A percentile compares a stretch with the other conserved stretches of the same genome.
Evolutionary conservation across 2,113 vertebrate species (phyloP).

Genomic region (Phylloscopus whistleri): DNA sequence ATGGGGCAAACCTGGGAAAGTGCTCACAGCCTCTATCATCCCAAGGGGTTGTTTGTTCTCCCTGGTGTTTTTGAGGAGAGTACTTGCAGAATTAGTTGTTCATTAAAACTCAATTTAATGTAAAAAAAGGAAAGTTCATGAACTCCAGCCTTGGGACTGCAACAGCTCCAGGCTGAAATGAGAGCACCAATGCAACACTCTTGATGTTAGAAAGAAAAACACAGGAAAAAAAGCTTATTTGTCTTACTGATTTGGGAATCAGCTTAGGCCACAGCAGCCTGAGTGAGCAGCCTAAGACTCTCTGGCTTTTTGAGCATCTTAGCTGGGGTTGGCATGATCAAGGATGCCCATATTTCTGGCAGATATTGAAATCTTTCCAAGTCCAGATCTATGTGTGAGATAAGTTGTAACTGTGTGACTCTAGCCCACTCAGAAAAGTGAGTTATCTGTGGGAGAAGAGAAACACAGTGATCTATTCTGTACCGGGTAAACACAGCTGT

Average conservation of each 20-base stretch:
- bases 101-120: background rate
- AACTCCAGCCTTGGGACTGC: background rate
- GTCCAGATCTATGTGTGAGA: constrained; percentile 26
- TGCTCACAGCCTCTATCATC: background rate
- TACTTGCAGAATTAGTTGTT: background rate
- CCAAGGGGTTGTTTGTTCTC: background rate
- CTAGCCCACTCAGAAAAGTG: constrained; percentile 46
- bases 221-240: background rate
- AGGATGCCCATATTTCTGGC: background rate
- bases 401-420: constrained; percentile 45
- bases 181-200: background rate
- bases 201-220: background rate
- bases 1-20: background rate
- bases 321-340: background rate
- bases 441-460: constrained; percentile 53
- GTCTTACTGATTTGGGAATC: background rate
- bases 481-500: constrained; percentile 49
- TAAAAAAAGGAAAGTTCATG: background rate
- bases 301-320: background rate
- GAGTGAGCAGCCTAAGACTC: background rate
- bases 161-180: background rate
- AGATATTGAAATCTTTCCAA: constrained; percentile 37
- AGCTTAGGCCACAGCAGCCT: constrained; percentile 10
- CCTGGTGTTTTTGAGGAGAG: background rate
- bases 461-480: constrained; percentile 47